A percentile compares a stretch with the other conserved stretches of the same genome.
phyloP scores from a whole-genome alignment of 2,113 vertebrate species.

The Albula goreensis region DNA sequence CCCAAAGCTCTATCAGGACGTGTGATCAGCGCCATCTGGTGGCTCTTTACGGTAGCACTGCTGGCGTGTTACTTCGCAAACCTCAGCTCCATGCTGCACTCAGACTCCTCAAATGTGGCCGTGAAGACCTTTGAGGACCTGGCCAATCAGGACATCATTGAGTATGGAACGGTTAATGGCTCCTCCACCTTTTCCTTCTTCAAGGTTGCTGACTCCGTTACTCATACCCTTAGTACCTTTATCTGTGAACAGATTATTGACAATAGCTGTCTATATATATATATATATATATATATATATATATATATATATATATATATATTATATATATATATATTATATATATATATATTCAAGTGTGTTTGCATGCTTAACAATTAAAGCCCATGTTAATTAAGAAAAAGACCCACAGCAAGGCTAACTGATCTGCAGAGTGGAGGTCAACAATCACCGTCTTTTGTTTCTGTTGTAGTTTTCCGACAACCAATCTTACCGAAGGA shows the following conservation, averaged over 20 bases:
- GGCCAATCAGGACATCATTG: slow-evolving; percentile 76
- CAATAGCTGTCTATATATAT: not conserved
- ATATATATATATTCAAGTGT: no score
- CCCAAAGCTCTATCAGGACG: slow-evolving; percentile 78
- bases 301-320: no score
- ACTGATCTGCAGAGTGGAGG: no score
- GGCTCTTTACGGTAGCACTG: slow-evolving; percentile 81
- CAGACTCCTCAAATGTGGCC: slow-evolving; percentile 57
- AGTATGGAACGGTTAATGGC: slow-evolving; percentile 76
- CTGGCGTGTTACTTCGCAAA: slow-evolving; percentile 80
- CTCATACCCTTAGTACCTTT: not conserved
- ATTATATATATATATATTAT: no score
- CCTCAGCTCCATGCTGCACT: slow-evolving; percentile 66
- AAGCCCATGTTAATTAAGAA: no score
- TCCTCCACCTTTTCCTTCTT: slow-evolving; percentile 81
- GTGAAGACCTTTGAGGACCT: slow-evolving; percentile 83
- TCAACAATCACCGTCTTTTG: not conserved
- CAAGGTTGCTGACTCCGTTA: slow-evolving; percentile 66
- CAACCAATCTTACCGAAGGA: slow-evolving; percentile 68
- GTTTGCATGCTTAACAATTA: no score
- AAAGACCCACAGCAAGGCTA: no score
- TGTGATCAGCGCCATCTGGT: slow-evolving; percentile 80
- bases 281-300: no score
- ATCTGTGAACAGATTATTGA: not conserved
- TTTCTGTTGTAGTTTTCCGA: slow-evolving; percentile 74